These are phyloP conservation scores for Uria lomvia DNA, from an alignment of 2,113 vertebrate species.

Conservation along the genomic window DNA sequence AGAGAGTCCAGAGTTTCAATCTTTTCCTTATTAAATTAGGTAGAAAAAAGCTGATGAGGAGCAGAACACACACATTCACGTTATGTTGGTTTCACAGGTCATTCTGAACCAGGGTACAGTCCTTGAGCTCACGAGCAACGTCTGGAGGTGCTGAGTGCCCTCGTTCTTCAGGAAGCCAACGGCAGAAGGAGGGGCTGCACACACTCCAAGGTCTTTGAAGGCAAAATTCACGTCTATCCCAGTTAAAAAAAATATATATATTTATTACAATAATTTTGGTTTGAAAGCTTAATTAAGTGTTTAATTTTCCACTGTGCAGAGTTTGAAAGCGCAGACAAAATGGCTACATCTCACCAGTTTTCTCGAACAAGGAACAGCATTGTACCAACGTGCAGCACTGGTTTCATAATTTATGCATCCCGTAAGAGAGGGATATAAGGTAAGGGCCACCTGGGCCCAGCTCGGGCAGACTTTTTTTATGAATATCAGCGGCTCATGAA, in stretches of 20 bases:
- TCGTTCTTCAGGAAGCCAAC: neutral
- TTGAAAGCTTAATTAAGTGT: neutral
- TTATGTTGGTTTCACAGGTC: neutral
- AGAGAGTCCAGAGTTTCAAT: neutral
- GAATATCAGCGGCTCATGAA: slow-evolving; percentile 77
- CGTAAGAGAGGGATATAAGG: neutral
- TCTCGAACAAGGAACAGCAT: neutral
- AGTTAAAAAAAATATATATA: neutral
- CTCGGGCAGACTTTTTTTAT: slow-evolving; percentile 60
- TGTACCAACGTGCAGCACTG: neutral
- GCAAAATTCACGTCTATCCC: neutral
- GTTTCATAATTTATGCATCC: slow-evolving; percentile 57
- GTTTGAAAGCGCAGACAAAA: neutral
- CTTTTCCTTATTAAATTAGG: neutral
- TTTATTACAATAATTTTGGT: neutral
- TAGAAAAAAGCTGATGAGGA: neutral
- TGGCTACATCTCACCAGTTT: neutral
- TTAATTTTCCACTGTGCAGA: neutral
- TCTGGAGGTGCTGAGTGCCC: neutral
- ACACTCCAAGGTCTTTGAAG: neutral
- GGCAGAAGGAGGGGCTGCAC: neutral
- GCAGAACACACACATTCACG: neutral
- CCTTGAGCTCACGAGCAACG: neutral
- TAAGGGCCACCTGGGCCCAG: slow-evolving; percentile 53
- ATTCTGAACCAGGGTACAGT: neutral